phyloP scores from a whole-genome alignment of 2,888 invertebrate genomes.

The Lasioglossum malachurum region DNA sequence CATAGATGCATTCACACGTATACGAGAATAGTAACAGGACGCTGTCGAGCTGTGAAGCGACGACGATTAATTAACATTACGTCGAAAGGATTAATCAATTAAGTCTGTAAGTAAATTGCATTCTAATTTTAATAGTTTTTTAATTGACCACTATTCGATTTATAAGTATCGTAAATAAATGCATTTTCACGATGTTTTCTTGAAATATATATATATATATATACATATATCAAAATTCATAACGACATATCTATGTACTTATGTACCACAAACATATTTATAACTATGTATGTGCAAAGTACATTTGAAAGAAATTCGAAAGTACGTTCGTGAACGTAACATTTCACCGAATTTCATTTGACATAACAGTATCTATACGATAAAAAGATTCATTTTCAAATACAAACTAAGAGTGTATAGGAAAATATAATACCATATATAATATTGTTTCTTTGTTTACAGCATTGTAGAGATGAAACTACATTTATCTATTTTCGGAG shows the following conservation, averaged over 20 bases:
- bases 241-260: no score
- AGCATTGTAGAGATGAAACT: constrained; percentile 7
- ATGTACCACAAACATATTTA: no score
- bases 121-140: neutral
- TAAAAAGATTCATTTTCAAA: neutral
- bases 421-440: neutral
- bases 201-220: neutral
- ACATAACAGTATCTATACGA: neutral
- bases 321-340: constrained; percentile 14
- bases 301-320: neutral
- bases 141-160: neutral
- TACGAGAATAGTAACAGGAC: neutral
- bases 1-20: neutral
- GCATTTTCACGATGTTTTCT: neutral
- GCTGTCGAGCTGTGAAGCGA: constrained; percentile 5
- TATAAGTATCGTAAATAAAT: neutral
- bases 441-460: constrained; percentile 23
- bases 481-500: neutral
- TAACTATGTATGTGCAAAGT: no score
- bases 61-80: constrained; percentile 8
- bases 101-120: constrained; percentile 1
- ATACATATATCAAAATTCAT: neutral
- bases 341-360: constrained; percentile 29
- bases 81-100: constrained; percentile 3
- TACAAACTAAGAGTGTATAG: neutral